Conservation (phyloP, 2,888 invertebrate species). For the Machimus atricapillus region DNA sequence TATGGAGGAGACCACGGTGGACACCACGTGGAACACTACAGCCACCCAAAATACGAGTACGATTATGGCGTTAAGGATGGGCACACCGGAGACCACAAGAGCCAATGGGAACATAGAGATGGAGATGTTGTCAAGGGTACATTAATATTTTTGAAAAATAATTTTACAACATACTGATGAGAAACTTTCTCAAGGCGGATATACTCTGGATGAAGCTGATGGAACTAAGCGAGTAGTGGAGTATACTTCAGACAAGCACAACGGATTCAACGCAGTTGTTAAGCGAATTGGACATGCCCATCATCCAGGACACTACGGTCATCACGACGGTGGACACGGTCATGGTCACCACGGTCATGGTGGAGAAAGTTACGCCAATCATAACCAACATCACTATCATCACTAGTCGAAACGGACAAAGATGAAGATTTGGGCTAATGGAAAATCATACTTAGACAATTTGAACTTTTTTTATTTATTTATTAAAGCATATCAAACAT, state of each 20-base stretch:
- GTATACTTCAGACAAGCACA: constrained; percentile 64
- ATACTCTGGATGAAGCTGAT: constrained; percentile 64
- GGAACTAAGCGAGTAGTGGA: constrained; percentile 65
- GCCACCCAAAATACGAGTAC: constrained; percentile 63
- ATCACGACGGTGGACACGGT: constrained; percentile 47
- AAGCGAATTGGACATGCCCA: constrained; percentile 62
- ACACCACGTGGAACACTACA: constrained; percentile 62
- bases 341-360: constrained; percentile 2
- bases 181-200: constrained; percentile 53
- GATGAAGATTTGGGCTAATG: neutral
- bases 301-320: constrained; percentile 50
- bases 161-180: neutral
- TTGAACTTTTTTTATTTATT: neutral
- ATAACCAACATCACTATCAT: constrained; percentile 27
- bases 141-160: neutral
- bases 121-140: constrained; percentile 64
- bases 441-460: neutral
- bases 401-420: neutral
- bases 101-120: constrained; percentile 64
- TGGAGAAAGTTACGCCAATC: constrained; percentile 39
- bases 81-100: constrained; percentile 64
- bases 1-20: constrained; percentile 5
- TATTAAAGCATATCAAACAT: neutral
- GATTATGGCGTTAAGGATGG: constrained; percentile 64
- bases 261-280: constrained; percentile 64